These are phyloP conservation scores for Scolopax mira DNA, from an alignment of 2,113 vertebrate genomes.

Conservation along the genomic window DNA sequence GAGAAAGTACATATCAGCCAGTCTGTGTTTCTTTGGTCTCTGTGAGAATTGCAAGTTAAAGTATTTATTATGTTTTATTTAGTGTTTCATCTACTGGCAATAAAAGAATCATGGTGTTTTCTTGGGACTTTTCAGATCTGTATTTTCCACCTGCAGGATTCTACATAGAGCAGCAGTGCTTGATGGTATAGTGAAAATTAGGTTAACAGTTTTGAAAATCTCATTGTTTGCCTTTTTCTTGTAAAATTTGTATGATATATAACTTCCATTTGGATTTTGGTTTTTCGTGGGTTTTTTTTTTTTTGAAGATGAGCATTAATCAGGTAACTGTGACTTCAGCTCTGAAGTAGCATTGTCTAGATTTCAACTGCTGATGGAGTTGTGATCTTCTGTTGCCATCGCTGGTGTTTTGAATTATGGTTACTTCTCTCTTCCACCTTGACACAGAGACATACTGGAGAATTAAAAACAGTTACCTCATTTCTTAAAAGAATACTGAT, in stretches of 20 bases:
- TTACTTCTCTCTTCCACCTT: neutral
- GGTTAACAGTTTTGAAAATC: neutral
- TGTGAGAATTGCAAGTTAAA: neutral
- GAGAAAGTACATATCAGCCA: neutral
- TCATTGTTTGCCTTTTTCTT: neutral
- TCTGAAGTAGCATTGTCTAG: neutral
- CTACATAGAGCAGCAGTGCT: neutral
- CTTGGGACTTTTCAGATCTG: neutral
- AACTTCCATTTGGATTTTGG: neutral
- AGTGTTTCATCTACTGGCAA: neutral
- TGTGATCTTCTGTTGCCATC: neutral
- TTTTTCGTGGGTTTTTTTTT: neutral
- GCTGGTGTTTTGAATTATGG: neutral
- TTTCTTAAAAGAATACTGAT: neutral
- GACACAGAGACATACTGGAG: neutral
- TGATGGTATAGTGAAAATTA: neutral
- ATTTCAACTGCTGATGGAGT: neutral
- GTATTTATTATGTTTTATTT: neutral
- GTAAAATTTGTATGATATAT: neutral
- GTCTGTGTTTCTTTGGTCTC: neutral
- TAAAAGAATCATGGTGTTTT: neutral
- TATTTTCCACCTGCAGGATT: neutral
- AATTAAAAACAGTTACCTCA: constrained; percentile 10
- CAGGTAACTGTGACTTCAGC: neutral
- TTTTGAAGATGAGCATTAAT: neutral